Evolutionary conservation across 2,113 vertebrate genomes (phyloP).

Genomic region (Sylvietta virens): DNA sequence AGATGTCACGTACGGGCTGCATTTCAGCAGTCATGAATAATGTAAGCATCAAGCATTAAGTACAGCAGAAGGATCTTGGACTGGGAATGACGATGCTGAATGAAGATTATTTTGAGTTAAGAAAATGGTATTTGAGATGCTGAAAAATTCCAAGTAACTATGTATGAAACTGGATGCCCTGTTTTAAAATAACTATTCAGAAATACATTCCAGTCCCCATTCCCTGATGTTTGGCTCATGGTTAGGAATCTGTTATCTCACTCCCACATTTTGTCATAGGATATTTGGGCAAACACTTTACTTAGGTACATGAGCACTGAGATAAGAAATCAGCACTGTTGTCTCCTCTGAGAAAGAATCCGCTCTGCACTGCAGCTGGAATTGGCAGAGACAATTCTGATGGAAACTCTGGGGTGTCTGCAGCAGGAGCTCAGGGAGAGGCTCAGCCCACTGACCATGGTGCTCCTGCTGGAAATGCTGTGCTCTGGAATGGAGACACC

Average conservation of each 20-base stretch:
- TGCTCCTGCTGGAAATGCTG: not conserved
- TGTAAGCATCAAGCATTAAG: not conserved
- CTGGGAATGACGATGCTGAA: not conserved
- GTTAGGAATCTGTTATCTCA: not conserved
- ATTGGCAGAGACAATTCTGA: not conserved
- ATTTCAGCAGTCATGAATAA: slow-evolving; percentile 29
- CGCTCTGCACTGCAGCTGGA: not conserved
- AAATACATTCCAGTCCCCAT: not conserved
- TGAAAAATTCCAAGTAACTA: slow-evolving; percentile 20
- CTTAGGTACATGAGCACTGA: not conserved
- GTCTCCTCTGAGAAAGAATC: not conserved
- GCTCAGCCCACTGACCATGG: not conserved
- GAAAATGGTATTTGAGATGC: not conserved
- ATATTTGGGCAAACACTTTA: not conserved
- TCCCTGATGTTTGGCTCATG: not conserved
- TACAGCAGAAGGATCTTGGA: not conserved
- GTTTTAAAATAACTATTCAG: slow-evolving; percentile 20
- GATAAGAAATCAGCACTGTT: not conserved
- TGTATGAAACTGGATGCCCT: slow-evolving; percentile 12
- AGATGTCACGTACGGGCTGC: not conserved
- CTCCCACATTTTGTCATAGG: not conserved
- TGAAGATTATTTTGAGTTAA: not conserved
- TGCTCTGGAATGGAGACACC: not conserved
- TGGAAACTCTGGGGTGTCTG: not conserved
- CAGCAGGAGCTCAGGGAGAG: not conserved